Base-by-base conservation (phyloP, 92 coral and sea anemone species). In the Porites cylindrica region DNA sequence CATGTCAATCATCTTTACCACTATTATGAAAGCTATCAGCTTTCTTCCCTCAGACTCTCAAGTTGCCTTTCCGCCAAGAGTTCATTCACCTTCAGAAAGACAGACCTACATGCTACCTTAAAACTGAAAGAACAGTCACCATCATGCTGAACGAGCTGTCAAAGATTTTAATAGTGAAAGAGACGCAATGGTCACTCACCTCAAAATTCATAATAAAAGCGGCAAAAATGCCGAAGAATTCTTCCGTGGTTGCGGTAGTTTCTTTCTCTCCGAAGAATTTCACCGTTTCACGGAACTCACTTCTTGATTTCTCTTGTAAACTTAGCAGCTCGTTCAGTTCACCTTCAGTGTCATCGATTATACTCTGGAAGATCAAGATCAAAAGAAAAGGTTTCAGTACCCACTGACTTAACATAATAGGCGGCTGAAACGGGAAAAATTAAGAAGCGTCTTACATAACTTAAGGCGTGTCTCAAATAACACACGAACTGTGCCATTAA, bases 181-280 rank as follows among this genome's bases (percentile, higher is more conserved):
- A 38, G 47, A 38, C 6, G 47, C 47, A 38, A 56, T 5, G 51
- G 73, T 74, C 17, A 75, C 76, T 83, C 86, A 97, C 99, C 88
- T 93, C 95, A 84, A 95, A 97, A 86, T 97, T 94, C 76, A 90
- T 93, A 7, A 97, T 82, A 78, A 97, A 97, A 5, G 93, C 91
- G 26, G 98, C 98, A 70, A 97, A 97, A 70, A 95, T 89, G 60
- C 94, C 99, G 78, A 97, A 97, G 92, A 97, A 97, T 21, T 97
- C 99, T 81, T 97, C 99, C 10, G 99, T 97, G 58, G 93, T 94
- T 69, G 93, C 94, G 78, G 91, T 91, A 7, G 88, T 69, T 6
- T 82, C 91, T 67, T 85, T 96, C 80, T 97, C 99, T 0, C 99
- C 99, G 77, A 92, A 97, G 88, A 95, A 97, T 74, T 90, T 90